Evolutionary conservation across 30 jellyfish, hydroid and myxozoan species (phyloP).

Genomic region (Cassiopea xamachana): DNA sequence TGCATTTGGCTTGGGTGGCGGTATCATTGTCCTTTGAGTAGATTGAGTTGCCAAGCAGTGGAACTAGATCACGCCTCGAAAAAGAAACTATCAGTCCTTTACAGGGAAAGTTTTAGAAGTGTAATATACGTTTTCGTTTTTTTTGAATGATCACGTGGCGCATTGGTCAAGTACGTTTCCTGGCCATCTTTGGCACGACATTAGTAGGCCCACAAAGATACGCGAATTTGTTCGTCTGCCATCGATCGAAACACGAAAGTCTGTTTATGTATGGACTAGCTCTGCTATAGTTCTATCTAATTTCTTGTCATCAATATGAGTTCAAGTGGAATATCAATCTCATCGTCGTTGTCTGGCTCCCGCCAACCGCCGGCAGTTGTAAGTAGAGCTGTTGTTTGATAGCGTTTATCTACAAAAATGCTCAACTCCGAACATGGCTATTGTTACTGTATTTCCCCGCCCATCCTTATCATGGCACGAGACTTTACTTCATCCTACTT

Average conservation of each 20-base stretch:
- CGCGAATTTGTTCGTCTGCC: slow-evolving; percentile 19
- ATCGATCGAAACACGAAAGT: background rate
- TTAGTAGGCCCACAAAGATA: slow-evolving; percentile 37
- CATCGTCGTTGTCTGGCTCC: slow-evolving; percentile 66
- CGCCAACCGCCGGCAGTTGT: slow-evolving; percentile 81
- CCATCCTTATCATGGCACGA: slow-evolving; percentile 25
- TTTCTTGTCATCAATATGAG: slow-evolving; percentile 15
- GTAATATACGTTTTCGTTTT: background rate
- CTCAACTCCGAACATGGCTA: background rate
- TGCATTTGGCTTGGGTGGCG: slow-evolving; percentile 9
- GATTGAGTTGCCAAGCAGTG: background rate
- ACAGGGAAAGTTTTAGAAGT: background rate
- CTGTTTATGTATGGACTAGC: slow-evolving; percentile 12
- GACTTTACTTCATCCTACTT: slow-evolving; percentile 10
- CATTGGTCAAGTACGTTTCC: slow-evolving; percentile 51
- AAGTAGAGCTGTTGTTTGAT: slow-evolving; percentile 45
- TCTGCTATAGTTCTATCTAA: background rate
- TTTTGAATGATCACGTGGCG: slow-evolving; percentile 37
- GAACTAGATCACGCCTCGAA: background rate
- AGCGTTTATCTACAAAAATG: slow-evolving; percentile 10
- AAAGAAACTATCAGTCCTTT: background rate
- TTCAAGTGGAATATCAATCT: slow-evolving; percentile 63
- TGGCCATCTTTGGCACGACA: slow-evolving; percentile 44
- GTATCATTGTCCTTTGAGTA: background rate
- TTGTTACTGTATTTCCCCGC: slow-evolving; percentile 41